These are phyloP conservation scores for Rhamnusium bicolor DNA, from an alignment of 2,888 invertebrate species.

Conservation along the genomic window DNA sequence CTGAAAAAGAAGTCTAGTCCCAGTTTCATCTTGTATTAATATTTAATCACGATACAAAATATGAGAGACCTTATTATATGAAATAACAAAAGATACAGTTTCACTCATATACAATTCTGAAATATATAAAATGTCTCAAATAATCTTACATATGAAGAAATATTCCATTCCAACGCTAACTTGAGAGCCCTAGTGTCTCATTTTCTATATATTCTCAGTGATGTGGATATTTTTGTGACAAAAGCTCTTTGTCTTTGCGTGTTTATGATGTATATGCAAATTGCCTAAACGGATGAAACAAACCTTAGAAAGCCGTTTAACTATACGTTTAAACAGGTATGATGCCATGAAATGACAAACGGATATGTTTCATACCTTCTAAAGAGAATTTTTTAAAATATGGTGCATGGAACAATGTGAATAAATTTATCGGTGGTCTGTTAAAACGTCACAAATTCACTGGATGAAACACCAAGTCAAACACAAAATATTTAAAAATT, in stretches of 20 bases:
- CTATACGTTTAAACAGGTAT: background rate
- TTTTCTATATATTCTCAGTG: background rate
- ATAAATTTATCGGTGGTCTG: too few species aligned
- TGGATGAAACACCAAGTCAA: too few species aligned
- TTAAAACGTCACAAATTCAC: too few species aligned
- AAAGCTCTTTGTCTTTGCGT: background rate
- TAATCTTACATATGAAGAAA: background rate
- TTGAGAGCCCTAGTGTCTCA: background rate
- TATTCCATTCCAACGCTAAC: background rate
- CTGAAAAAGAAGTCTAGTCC: too few species aligned
- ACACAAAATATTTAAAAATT: too few species aligned
- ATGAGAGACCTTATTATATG: background rate
- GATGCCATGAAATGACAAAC: background rate
- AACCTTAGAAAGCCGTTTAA: background rate
- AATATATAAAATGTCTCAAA: background rate
- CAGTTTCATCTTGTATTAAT: too few species aligned
- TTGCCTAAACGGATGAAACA: background rate
- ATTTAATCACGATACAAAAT: background rate
- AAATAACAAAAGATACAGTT: background rate
- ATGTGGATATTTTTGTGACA: background rate
- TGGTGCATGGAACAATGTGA: too few species aligned
- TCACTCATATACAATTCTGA: background rate
- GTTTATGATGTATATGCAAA: slow-evolving; percentile 7
- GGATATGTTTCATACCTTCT: background rate
- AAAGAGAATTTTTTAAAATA: too few species aligned